Conservation (phyloP, 2,113 vertebrate genomes). For the Sinocyclocheilus grahami region DNA sequence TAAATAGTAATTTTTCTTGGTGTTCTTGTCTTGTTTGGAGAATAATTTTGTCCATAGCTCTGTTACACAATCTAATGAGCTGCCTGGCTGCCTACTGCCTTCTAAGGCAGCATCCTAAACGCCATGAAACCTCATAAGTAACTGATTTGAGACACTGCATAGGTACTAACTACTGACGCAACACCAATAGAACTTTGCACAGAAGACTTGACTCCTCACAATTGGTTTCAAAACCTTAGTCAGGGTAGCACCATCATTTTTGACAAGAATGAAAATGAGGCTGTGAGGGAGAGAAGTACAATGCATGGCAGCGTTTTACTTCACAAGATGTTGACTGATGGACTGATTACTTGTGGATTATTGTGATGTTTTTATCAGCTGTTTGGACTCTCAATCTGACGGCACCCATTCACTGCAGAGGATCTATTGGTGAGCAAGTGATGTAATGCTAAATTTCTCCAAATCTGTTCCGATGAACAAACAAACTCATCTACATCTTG, state of each 20-base stretch:
- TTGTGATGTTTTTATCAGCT: background rate
- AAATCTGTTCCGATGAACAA: background rate
- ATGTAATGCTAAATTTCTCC: too few species aligned
- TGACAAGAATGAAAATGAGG: too few species aligned
- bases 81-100: background rate
- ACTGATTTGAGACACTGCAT: background rate
- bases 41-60: background rate
- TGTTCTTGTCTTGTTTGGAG: constrained; percentile 8
- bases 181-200: background rate
- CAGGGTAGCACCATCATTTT: background rate
- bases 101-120: constrained; percentile 5
- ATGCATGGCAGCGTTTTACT: too few species aligned
- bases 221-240: background rate
- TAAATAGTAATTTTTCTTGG: constrained; percentile 28
- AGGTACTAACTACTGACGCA: background rate
- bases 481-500: background rate
- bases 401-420: background rate
- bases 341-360: background rate
- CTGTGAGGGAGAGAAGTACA: background rate
- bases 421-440: background rate
- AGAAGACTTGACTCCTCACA: background rate
- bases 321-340: too few species aligned
- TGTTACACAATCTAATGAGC: constrained; percentile 8
- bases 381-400: background rate
- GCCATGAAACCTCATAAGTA: background rate